These are phyloP conservation scores for Rattus norvegicus DNA, from an alignment of 2,113 vertebrate species.

Conservation along the genomic window DNA sequence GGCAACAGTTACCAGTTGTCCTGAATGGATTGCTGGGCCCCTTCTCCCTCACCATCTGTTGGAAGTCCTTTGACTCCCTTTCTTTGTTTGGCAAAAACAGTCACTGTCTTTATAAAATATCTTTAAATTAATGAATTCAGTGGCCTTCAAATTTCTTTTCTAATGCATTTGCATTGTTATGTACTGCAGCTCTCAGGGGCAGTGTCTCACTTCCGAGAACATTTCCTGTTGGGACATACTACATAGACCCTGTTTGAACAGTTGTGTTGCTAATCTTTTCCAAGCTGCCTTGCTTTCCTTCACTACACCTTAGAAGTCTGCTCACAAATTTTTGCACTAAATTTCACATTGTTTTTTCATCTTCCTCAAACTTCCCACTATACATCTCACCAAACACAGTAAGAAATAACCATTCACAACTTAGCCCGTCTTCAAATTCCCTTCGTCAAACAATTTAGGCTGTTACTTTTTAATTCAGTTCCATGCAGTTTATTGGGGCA, in stretches of 20 bases:
- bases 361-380: not conserved
- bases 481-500: not conserved
- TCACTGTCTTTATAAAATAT: too few relatives aligned
- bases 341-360: not conserved
- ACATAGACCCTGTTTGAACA: not conserved
- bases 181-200: not conserved
- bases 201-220: too few relatives aligned
- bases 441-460: not conserved
- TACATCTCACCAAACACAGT: not conserved
- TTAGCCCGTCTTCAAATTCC: not conserved
- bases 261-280: not conserved
- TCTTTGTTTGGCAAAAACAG: too few relatives aligned
- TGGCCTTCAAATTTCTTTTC: not conserved
- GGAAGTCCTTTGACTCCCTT: too few relatives aligned
- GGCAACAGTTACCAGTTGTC: too few relatives aligned
- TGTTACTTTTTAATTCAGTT: not conserved
- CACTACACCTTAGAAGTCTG: not conserved
- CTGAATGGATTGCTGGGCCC: too few relatives aligned
- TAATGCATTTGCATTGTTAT: not conserved
- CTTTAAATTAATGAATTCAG: too few relatives aligned
- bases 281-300: not conserved
- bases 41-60: too few relatives aligned
- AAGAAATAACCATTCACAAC: not conserved
- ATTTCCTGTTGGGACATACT: not conserved
- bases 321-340: not conserved